Percentiles rank a stretch among this genome's conserved stretches.
Conservation (phyloP, 2,888 invertebrate genomes). For the Drosophila quinaria region DNA sequence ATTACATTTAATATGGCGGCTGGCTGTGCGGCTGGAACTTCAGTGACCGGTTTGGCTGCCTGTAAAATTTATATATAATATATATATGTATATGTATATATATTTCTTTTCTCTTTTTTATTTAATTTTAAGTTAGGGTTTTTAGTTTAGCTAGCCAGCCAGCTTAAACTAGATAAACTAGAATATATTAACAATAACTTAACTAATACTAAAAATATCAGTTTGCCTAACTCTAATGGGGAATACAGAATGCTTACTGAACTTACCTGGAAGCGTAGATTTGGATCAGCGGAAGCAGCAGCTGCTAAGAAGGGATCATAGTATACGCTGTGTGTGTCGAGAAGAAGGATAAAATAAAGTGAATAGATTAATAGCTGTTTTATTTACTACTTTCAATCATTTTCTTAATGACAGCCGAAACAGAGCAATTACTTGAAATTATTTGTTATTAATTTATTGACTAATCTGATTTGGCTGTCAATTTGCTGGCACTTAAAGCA, state of each 20-base stretch:
- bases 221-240: conserved; percentile 5
- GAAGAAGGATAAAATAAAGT: conserved; percentile 38
- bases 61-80: conserved; percentile 87
- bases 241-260: conserved; percentile 1
- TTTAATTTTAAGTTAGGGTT: conserved; percentile 16
- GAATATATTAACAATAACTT: conserved; percentile 9
- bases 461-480: conserved; percentile 20
- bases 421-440: neutral
- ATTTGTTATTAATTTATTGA: neutral
- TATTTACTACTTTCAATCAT: neutral
- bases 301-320: conserved; percentile 98
- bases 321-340: conserved; percentile 90
- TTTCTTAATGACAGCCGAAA: conserved; percentile 31
- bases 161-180: conserved; percentile 39
- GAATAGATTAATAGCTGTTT: conserved; percentile 55
- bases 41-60: conserved; percentile 90
- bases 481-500: conserved; percentile 82
- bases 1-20: conserved; percentile 86
- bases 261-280: conserved; percentile 96
- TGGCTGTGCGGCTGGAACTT: conserved; percentile 88
- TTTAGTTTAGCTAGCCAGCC: conserved; percentile 49
- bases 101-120: conserved; percentile 39
- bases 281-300: conserved; percentile 92
- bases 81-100: conserved; percentile 75
- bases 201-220: conserved; percentile 20